phyloP scores from a whole-genome alignment of 2,888 invertebrate species.

The Luperina nickerlii region DNA sequence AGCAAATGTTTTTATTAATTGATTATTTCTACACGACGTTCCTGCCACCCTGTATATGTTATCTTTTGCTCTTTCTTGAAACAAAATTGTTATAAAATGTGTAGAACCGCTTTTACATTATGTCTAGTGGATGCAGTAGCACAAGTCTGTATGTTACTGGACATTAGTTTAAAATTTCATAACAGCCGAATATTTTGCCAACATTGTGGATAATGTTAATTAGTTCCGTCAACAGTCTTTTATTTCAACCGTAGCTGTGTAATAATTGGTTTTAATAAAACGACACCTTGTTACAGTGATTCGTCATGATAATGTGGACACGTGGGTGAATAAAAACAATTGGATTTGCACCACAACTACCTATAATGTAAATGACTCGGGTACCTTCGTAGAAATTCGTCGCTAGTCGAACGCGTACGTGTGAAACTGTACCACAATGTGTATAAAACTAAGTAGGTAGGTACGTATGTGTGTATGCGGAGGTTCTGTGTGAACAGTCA shows the following conservation, averaged over 20 bases:
- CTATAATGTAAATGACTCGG: constrained; percentile 70
- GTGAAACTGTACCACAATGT: constrained; percentile 82
- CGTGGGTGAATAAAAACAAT: constrained; percentile 78
- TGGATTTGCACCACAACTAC: constrained; percentile 70
- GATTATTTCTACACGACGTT: too few species aligned
- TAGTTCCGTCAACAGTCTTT: constrained; percentile 31
- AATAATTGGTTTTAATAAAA: constrained; percentile 24
- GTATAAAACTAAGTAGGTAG: constrained; percentile 54
- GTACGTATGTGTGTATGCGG: constrained; percentile 32
- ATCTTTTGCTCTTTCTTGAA: constrained; percentile 3
- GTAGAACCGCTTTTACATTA: not conserved
- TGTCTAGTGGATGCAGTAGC: constrained; percentile 5
- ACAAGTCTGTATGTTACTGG: not conserved
- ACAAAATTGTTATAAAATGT: not conserved
- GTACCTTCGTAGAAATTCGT: constrained; percentile 28
- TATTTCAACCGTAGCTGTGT: constrained; percentile 31
- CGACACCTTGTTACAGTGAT: constrained; percentile 31
- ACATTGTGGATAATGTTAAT: constrained; percentile 35
- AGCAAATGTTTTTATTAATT: too few species aligned
- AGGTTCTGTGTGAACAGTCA: constrained; percentile 70
- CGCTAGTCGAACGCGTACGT: constrained; percentile 64
- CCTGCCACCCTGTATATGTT: not conserved
- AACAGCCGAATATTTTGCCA: constrained; percentile 41
- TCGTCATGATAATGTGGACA: constrained; percentile 66
- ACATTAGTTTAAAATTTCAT: constrained; percentile 25